Evolutionary conservation across 1,140 invertebrate genomes (phyloP), one percentile per base, ranked within the genome.

Genomic region (Bombus huntii): DNA sequence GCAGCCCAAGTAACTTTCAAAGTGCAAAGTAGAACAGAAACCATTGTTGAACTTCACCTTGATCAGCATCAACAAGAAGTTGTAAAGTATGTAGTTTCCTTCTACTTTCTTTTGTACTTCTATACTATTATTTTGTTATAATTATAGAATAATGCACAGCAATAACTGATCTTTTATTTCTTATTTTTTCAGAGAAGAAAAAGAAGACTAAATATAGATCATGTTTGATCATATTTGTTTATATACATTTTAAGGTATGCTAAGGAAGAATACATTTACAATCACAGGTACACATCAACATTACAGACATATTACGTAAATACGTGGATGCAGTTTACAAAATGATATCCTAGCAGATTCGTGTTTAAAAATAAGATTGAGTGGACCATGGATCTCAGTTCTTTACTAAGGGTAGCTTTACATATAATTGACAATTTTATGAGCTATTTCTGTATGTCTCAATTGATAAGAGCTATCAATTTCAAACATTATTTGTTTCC

Each of bases 21-120:
- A 93, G 93, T 95, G 87, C 95, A 96, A 93, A 95, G 93, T 90
- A 94, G 94, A 91, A 94, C 94, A 90, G 95, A 96, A 91, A 95
- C 95, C 47, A 94, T 96, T 89, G 95, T 96, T 77, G 95, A 96
- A 92, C 95, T 96, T 83, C 94, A 94, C 79, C 94, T 94, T 85
- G 93, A 95, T 88, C 91, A 92, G 44, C 91, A 93, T 76, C 89
- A 93, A 68, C 87, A 93, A 91, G 91, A 92, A 88, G 90, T 90
- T 90, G 91, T 93, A 87, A 95, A 95, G 95, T 95, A 89, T 86
- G 92, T 81, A 37, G n/a, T 80, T 47, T 77, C 44, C n/a, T 6
- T 25, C 31, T n/a, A n/a, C 3, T 57, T 37, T 28, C 57, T 31
- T 37, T 31, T 74, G 1, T 8, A 47, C 22, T 22, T 5, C 53